phyloP scores from a whole-genome alignment of 1,140 invertebrate genomes.

The Calephelis nemesis region DNA sequence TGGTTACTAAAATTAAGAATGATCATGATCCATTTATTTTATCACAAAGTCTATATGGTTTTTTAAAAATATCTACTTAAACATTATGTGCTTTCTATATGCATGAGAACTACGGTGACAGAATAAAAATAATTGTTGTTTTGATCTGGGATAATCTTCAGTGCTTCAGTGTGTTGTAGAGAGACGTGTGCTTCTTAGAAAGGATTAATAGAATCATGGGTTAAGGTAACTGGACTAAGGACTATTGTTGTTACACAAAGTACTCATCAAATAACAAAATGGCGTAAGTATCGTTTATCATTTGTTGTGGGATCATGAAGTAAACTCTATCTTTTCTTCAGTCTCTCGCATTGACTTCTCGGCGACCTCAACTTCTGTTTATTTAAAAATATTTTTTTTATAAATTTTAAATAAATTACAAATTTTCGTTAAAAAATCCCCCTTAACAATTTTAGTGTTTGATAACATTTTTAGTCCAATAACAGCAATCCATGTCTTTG shows the following conservation, averaged over 20 bases:
- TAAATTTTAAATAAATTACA: no score
- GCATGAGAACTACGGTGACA: slow-evolving; percentile 65
- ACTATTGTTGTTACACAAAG: slow-evolving; percentile 30
- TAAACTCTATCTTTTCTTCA: slow-evolving; percentile 48
- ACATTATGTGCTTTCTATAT: slow-evolving; percentile 51
- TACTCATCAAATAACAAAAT: slow-evolving; percentile 42
- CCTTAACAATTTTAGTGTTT: no score
- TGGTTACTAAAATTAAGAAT: not conserved
- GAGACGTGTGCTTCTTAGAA: slow-evolving; percentile 50
- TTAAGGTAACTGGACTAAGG: slow-evolving; percentile 43
- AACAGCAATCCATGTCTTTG: no score
- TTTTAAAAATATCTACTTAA: slow-evolving; percentile 25
- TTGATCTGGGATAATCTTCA: slow-evolving; percentile 40
- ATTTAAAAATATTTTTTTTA: slow-evolving; percentile 8
- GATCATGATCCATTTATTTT: not conserved
- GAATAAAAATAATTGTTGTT: slow-evolving; percentile 44
- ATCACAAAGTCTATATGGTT: slow-evolving; percentile 33
- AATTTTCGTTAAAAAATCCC: no score
- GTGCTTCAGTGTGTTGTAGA: slow-evolving; percentile 39
- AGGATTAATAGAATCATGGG: slow-evolving; percentile 50
- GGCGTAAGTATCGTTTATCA: slow-evolving; percentile 65
- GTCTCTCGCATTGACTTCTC: slow-evolving; percentile 44
- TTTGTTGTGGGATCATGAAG: slow-evolving; percentile 61
- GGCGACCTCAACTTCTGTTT: slow-evolving; percentile 48
- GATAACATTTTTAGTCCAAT: no score